Evolutionary conservation across 2,113 vertebrate species (phyloP).

Genomic region (Pampusana beccarii): DNA sequence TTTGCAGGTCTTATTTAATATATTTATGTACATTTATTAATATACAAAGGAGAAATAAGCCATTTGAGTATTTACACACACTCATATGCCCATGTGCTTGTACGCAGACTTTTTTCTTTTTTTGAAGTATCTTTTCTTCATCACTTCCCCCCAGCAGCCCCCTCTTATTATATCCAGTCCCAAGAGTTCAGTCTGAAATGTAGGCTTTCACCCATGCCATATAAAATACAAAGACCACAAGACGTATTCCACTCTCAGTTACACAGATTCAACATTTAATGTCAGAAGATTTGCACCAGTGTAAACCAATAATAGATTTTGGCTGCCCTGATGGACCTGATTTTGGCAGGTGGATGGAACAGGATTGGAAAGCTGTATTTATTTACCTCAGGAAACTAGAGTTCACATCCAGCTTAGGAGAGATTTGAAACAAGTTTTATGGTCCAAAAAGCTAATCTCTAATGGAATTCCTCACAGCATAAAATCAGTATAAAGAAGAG

Average conservation of each 20-base stretch:
- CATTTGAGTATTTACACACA: not conserved
- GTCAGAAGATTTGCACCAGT: not conserved
- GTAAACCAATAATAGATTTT: constrained; percentile 48
- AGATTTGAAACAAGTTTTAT: constrained; percentile 11
- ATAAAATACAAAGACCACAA: not conserved
- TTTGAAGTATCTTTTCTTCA: not conserved
- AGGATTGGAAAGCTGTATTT: not conserved
- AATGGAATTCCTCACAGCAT: not conserved
- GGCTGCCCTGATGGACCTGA: not conserved
- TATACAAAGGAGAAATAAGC: not conserved
- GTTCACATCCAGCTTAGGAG: not conserved
- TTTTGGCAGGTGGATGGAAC: not conserved
- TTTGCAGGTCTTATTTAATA: not conserved
- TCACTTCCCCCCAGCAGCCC: not conserved
- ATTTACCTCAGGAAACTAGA: constrained; percentile 29
- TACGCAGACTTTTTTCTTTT: not conserved
- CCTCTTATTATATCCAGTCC: not conserved
- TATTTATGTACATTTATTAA: not conserved
- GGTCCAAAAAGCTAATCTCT: constrained; percentile 14
- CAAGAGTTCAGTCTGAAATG: not conserved
- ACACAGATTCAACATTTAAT: constrained; percentile 1
- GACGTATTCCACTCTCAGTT: constrained; percentile 34
- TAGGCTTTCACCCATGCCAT: not conserved
- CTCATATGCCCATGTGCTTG: not conserved
- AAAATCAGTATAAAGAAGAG: not conserved